Conservation (phyloP, 2,888 invertebrate species). For the Cryptophagus acutangulus region DNA sequence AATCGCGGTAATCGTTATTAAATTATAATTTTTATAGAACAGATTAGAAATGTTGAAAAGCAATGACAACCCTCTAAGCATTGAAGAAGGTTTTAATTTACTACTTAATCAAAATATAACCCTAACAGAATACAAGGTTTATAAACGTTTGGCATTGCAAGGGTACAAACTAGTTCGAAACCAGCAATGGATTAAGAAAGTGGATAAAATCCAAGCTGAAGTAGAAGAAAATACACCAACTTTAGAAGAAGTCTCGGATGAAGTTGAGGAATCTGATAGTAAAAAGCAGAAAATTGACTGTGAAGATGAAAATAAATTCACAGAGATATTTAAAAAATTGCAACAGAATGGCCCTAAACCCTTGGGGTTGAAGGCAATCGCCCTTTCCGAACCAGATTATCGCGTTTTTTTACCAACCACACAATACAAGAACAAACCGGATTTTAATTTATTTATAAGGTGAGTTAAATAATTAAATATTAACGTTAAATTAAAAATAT, state of each 20-base stretch:
- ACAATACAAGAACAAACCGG: constrained; percentile 20
- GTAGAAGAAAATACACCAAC: constrained; percentile 5
- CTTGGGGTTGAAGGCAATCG: not conserved
- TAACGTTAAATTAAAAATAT: constrained; percentile 2
- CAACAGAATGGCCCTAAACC: constrained; percentile 26
- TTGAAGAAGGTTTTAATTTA: constrained; percentile 62
- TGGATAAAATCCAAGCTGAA: constrained; percentile 9
- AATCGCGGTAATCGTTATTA: too few relatives aligned
- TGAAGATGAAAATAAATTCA: not conserved
- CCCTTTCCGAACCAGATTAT: constrained; percentile 32
- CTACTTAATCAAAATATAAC: constrained; percentile 39
- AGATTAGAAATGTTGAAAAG: constrained; percentile 53
- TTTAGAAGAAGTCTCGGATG: not conserved
- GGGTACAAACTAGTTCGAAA: constrained; percentile 33
- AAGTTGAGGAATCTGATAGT: constrained; percentile 7
- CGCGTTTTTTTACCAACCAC: constrained; percentile 31
- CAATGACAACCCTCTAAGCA: constrained; percentile 55
- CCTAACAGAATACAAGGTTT: constrained; percentile 34
- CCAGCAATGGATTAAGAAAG: constrained; percentile 16
- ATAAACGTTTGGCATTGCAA: constrained; percentile 34
- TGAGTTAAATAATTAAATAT: constrained; percentile 17
- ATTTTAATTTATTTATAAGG: constrained; percentile 34
- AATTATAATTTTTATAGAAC: too few relatives aligned
- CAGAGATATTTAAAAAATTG: constrained; percentile 29
- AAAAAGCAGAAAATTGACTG: not conserved